phyloP scores from a whole-genome alignment of 2,113 vertebrate species.

The Cairina moschata region DNA sequence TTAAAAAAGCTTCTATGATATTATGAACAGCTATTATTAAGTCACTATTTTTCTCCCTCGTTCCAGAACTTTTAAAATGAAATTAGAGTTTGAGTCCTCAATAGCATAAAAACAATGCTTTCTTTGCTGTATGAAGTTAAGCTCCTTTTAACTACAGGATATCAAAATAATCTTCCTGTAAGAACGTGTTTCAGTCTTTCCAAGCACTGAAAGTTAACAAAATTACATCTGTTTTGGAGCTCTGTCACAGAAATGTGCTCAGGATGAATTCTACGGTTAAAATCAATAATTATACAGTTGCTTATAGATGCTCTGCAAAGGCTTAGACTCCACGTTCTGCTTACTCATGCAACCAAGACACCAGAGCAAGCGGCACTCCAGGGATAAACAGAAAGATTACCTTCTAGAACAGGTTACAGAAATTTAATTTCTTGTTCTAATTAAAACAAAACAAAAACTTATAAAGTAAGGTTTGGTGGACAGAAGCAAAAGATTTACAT shows the following conservation, averaged over 20 bases:
- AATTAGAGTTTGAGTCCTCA: background rate
- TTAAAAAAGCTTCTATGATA: background rate
- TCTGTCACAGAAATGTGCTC: background rate
- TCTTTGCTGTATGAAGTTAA: background rate
- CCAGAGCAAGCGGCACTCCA: background rate
- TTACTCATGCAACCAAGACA: background rate
- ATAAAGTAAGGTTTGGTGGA: background rate
- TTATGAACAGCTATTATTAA: background rate
- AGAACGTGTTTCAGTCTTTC: background rate
- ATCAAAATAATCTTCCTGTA: background rate
- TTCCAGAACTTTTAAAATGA: background rate
- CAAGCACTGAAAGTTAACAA: background rate
- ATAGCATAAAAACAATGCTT: background rate
- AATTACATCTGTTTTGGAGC: background rate
- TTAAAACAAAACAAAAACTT: too few species aligned
- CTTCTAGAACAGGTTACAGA: background rate
- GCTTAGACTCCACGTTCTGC: background rate
- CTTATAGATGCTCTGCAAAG: background rate
- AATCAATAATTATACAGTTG: background rate
- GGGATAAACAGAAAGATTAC: background rate
- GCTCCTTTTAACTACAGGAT: background rate
- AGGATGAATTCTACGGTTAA: background rate
- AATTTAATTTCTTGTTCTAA: background rate
- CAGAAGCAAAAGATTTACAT: background rate
- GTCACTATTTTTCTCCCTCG: background rate